Evolutionary conservation across 2,888 invertebrate species (phyloP).

Genomic region (Nomada flava): DNA sequence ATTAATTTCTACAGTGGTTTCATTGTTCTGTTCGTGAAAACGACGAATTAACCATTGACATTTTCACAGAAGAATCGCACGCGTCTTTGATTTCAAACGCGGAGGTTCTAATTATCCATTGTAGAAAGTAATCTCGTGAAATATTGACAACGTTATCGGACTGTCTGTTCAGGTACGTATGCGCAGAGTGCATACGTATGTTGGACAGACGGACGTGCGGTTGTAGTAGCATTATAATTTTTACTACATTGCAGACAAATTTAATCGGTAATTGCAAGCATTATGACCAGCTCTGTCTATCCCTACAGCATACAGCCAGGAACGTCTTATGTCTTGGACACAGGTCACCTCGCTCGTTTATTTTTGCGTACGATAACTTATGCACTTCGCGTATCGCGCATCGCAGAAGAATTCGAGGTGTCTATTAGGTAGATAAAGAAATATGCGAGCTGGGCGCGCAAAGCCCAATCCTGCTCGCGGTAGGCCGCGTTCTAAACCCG

Average conservation of each 20-base stretch:
- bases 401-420: slow-evolving; percentile 75
- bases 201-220: slow-evolving; percentile 31
- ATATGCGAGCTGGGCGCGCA: slow-evolving; percentile 83
- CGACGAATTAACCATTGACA: neutral
- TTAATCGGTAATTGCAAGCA: slow-evolving; percentile 72
- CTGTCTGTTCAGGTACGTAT: slow-evolving; percentile 41
- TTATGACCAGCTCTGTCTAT: slow-evolving; percentile 82
- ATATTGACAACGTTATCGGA: slow-evolving; percentile 20
- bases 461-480: slow-evolving; percentile 81
- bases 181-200: slow-evolving; percentile 11
- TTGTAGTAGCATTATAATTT: slow-evolving; percentile 60
- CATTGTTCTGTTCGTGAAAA: neutral
- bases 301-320: slow-evolving; percentile 83
- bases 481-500: slow-evolving; percentile 84
- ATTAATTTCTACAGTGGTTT: slow-evolving; percentile 55
- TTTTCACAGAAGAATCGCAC: neutral
- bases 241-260: slow-evolving; percentile 66
- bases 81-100: neutral
- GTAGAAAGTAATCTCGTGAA: slow-evolving; percentile 48
- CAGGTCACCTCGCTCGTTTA: slow-evolving; percentile 81
- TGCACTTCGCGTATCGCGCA: slow-evolving; percentile 79
- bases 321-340: slow-evolving; percentile 80
- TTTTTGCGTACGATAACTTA: slow-evolving; percentile 79
- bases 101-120: slow-evolving; percentile 22
- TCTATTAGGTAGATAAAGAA: slow-evolving; percentile 71